These are phyloP conservation scores for Mycteria americana DNA, from an alignment of 2,797 vertebrate genomes.

Conservation along the genomic window DNA sequence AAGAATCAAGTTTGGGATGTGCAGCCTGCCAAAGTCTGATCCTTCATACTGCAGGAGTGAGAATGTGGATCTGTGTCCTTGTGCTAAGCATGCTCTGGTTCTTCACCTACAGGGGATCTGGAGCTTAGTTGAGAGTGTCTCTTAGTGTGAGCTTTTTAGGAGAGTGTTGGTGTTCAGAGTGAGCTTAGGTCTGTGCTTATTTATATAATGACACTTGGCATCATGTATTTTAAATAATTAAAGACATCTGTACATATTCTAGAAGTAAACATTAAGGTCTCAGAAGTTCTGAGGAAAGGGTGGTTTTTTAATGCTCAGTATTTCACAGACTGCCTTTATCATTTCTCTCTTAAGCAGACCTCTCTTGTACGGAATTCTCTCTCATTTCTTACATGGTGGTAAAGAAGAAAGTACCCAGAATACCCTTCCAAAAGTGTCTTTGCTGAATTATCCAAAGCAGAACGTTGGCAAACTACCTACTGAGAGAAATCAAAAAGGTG, in stretches of 20 bases:
- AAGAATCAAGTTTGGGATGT: background rate
- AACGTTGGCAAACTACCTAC: background rate
- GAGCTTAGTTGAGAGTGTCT: background rate
- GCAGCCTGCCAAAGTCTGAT: background rate
- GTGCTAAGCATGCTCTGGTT: accelerated
- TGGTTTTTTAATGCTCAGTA: background rate
- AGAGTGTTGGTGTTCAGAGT: background rate
- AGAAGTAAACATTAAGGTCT: background rate
- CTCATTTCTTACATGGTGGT: slow-evolving; percentile 82
- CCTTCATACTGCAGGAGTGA: accelerated
- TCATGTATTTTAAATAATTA: background rate
- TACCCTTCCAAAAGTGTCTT: slow-evolving; percentile 67
- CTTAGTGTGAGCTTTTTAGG: background rate
- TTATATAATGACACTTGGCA: background rate
- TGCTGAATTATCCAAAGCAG: slow-evolving; percentile 44
- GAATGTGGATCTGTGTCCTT: background rate
- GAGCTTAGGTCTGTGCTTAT: background rate
- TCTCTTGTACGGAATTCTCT: slow-evolving; percentile 89
- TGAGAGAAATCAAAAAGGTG: slow-evolving; percentile 58
- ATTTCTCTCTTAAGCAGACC: slow-evolving; percentile 79
- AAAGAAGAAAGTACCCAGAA: slow-evolving; percentile 70
- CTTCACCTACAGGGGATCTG: background rate
- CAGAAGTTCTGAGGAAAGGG: background rate
- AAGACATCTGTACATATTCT: background rate
- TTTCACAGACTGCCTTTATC: background rate